These are phyloP conservation scores for Burhinus bistriatus DNA, from an alignment of 2,113 vertebrate species.

Conservation along the genomic window DNA sequence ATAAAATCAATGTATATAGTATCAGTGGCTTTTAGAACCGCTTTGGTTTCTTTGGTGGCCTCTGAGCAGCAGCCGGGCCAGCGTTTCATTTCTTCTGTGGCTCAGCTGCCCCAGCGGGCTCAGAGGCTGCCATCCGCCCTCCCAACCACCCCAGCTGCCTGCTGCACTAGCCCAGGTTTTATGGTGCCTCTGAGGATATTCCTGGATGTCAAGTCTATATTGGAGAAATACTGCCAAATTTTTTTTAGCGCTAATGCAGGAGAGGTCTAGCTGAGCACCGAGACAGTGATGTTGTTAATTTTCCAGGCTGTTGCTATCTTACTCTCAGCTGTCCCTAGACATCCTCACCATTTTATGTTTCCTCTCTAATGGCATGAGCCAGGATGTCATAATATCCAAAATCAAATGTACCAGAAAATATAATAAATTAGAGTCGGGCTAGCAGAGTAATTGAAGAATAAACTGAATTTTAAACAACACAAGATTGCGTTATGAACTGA, in stretches of 20 bases:
- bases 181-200: neutral
- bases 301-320: slow-evolving; percentile 55
- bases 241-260: neutral
- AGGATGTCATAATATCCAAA: slow-evolving; percentile 60
- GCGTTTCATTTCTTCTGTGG: neutral
- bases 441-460: slow-evolving; percentile 67
- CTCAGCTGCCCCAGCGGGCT: neutral
- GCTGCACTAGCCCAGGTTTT: neutral
- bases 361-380: slow-evolving; percentile 51
- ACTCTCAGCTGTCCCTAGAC: slow-evolving; percentile 7
- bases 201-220: neutral
- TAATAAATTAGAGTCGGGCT: slow-evolving; percentile 61
- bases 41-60: neutral
- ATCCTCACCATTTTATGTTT: slow-evolving; percentile 51
- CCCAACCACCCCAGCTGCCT: neutral
- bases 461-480: slow-evolving; percentile 65
- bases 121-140: neutral
- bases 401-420: slow-evolving; percentile 71
- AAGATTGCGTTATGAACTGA: slow-evolving; percentile 29
- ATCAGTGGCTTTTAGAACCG: neutral
- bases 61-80: neutral
- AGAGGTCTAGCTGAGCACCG: neutral
- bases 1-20: neutral
- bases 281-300: slow-evolving; percentile 48
- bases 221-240: slow-evolving; percentile 5